Evolutionary conservation across 2,797 vertebrate genomes (phyloP).

Genomic region (Hippopotamyrus pictus): DNA sequence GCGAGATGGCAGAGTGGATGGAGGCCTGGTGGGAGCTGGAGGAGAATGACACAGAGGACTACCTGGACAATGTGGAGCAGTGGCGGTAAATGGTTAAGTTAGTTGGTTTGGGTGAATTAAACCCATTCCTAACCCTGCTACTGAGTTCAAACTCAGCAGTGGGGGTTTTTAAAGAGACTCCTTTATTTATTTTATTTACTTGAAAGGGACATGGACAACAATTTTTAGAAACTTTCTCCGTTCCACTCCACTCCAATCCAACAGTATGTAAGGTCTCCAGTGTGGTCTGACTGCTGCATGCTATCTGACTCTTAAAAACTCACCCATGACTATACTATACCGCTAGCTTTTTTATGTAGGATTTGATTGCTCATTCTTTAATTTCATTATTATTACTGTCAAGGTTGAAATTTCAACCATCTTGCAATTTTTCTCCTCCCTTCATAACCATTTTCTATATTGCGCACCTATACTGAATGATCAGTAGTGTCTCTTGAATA

Average conservation of each 20-base stretch:
- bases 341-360: background rate
- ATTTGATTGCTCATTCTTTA: background rate
- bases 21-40: conserved; percentile 62
- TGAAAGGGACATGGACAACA: background rate
- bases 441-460: background rate
- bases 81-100: conserved; percentile 60
- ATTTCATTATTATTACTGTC: background rate
- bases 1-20: conserved; percentile 22
- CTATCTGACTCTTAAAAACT: background rate
- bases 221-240: background rate
- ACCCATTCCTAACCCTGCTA: background rate
- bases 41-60: conserved; percentile 62
- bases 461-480: background rate
- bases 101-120: background rate
- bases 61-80: conserved; percentile 83
- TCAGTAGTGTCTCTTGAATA: background rate
- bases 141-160: background rate
- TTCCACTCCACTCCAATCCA: background rate
- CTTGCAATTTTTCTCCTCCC: background rate
- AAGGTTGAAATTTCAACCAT: background rate
- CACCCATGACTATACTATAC: background rate
- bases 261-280: background rate
- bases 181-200: conserved; percentile 11
- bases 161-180: background rate
- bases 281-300: background rate